phyloP scores from a whole-genome alignment of 1,140 invertebrate species.

The Cylas formicarius region DNA sequence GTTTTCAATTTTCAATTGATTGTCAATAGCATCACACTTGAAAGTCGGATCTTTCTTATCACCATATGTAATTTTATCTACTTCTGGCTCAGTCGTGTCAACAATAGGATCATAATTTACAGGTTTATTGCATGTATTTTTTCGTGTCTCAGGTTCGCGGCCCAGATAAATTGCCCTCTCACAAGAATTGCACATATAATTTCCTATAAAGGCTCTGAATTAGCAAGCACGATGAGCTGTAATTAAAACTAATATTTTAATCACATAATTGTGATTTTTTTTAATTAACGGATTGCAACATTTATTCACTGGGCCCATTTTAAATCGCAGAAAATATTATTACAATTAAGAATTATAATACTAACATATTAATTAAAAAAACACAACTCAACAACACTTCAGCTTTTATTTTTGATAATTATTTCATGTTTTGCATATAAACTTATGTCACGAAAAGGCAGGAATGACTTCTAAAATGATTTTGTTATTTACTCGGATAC shows the following conservation, averaged over 20 bases:
- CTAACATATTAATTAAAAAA: neutral
- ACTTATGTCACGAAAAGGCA: neutral
- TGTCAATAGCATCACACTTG: slow-evolving; percentile 4
- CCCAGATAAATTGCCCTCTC: slow-evolving; percentile 1
- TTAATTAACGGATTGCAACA: slow-evolving; percentile 6
- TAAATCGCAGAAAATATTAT: neutral
- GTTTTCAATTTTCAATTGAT: slow-evolving; percentile 5
- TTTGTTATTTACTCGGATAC: slow-evolving; percentile 3
- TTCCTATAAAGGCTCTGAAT: neutral
- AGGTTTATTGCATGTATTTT: slow-evolving; percentile 1
- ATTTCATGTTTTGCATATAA: neutral
- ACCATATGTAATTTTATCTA: slow-evolving; percentile 3
- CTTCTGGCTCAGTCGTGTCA: slow-evolving; percentile 2
- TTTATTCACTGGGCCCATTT: neutral
- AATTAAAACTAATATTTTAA: slow-evolving; percentile 4
- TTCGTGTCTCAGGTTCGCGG: slow-evolving; percentile 2
- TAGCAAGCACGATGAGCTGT: slow-evolving; percentile 1
- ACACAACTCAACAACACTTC: neutral
- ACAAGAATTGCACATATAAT: neutral
- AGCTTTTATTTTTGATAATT: neutral
- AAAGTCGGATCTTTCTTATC: slow-evolving; percentile 7
- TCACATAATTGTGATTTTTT: slow-evolving; percentile 1
- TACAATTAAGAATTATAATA: slow-evolving; percentile 2
- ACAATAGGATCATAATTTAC: neutral
- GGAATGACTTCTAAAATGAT: neutral